These are phyloP conservation scores for Perizoma flavofasciatum DNA, from an alignment of 2,888 invertebrate species.

Conservation along the genomic window DNA sequence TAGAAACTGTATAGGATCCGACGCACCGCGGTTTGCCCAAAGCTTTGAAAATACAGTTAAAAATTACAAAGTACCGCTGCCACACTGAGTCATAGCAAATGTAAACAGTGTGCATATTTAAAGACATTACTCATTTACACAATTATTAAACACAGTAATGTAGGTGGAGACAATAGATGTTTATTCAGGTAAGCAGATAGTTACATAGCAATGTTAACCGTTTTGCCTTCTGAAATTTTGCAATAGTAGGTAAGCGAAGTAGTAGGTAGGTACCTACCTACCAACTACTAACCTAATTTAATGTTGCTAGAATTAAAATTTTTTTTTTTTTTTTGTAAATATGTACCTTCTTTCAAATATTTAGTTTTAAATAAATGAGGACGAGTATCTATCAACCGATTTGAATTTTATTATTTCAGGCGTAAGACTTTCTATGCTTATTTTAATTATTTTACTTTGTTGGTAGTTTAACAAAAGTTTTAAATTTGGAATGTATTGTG, in stretches of 20 bases:
- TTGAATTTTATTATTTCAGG: too few species aligned
- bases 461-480: constrained; percentile 21
- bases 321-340: too few species aligned
- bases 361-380: too few species aligned
- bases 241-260: too few species aligned
- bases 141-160: constrained; percentile 12
- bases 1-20: constrained; percentile 23
- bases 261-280: too few species aligned
- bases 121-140: constrained; percentile 16
- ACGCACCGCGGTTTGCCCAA: constrained; percentile 25
- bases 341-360: too few species aligned
- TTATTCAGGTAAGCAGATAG: not conserved
- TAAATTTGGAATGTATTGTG: constrained; percentile 36
- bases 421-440: too few species aligned
- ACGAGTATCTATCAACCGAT: too few species aligned
- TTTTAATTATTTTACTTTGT: not conserved
- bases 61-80: constrained; percentile 7
- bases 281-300: too few species aligned
- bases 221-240: too few species aligned
- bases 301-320: too few species aligned
- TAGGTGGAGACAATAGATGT: constrained; percentile 18
- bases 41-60: constrained; percentile 11
- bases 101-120: constrained; percentile 24
- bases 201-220: not conserved
- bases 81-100: not conserved